Conservation (phyloP, 2,113 vertebrate genomes). For the Eulemur rufifrons region DNA sequence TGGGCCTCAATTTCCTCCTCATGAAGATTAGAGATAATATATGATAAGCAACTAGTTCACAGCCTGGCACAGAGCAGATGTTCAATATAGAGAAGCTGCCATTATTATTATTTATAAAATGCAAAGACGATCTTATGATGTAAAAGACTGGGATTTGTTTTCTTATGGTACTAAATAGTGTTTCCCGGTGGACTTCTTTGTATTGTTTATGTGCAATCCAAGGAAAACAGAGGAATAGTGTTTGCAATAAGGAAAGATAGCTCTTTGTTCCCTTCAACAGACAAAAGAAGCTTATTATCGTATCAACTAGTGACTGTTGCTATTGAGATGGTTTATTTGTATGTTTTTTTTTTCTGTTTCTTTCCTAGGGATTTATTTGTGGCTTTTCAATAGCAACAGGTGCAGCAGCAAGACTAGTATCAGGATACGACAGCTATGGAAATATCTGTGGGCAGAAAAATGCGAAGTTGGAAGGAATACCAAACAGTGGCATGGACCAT, state of each 20-base stretch:
- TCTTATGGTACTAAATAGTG: slow-evolving; percentile 60
- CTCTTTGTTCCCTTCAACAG: slow-evolving; percentile 57
- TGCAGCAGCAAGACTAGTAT: slow-evolving; percentile 94
- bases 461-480: slow-evolving; percentile 89
- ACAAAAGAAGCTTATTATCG: slow-evolving; percentile 70
- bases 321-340: slow-evolving; percentile 78
- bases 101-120: slow-evolving; percentile 28
- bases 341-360: slow-evolving; percentile 70
- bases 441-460: slow-evolving; percentile 98
- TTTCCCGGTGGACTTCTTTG: slow-evolving; percentile 58
- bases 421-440: slow-evolving; percentile 98
- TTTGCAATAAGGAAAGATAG: slow-evolving; percentile 66
- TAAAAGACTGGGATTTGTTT: slow-evolving; percentile 56
- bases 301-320: slow-evolving; percentile 75
- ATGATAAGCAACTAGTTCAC: slow-evolving; percentile 25
- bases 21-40: slow-evolving; percentile 5
- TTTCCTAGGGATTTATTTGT: slow-evolving; percentile 94
- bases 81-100: background rate
- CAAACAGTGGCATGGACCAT: slow-evolving; percentile 95
- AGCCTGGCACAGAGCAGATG: slow-evolving; percentile 24
- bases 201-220: slow-evolving; percentile 45
- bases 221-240: slow-evolving; percentile 64
- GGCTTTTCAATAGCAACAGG: slow-evolving; percentile 96
- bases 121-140: background rate
- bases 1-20: slow-evolving; percentile 38